phyloP scores from a whole-genome alignment of 2,797 vertebrate species.

The Crypturellus tataupa region DNA sequence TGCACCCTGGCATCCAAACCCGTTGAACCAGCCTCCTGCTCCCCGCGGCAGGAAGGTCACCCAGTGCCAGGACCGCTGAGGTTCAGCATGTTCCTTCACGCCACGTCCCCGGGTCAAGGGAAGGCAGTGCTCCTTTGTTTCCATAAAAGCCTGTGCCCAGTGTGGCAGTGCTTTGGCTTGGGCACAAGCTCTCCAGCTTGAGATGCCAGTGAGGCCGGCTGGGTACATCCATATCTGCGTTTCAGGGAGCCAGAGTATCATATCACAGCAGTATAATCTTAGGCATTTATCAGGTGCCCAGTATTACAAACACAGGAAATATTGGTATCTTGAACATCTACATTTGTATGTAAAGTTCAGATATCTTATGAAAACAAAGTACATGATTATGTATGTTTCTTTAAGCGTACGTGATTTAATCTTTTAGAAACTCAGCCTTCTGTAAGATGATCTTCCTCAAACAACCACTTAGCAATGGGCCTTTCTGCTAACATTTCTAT shows the following conservation, averaged over 20 bases:
- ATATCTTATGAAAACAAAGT: background rate
- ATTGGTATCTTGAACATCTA: background rate
- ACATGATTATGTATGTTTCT: background rate
- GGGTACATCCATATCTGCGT: background rate
- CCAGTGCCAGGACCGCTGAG: background rate
- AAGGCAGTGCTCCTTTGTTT: background rate
- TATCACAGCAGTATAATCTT: fast-evolving
- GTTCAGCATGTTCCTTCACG: background rate
- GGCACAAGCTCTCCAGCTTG: background rate
- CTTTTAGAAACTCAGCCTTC: background rate
- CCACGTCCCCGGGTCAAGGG: background rate
- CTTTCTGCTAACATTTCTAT: background rate
- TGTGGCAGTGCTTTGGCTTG: background rate
- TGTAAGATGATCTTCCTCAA: background rate
- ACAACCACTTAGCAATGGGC: background rate
- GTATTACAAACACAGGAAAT: background rate
- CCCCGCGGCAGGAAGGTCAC: background rate
- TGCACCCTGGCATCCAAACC: background rate
- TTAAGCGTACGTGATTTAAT: background rate
- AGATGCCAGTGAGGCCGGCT: background rate
- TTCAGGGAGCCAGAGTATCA: background rate
- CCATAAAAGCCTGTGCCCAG: background rate
- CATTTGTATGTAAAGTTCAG: background rate
- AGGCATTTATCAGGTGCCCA: background rate
- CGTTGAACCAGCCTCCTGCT: background rate